Evolutionary conservation across 2,888 invertebrate genomes (phyloP), one percentile per base, ranked within the genome.

Genomic region (Pogonocherus hispidulus): DNA sequence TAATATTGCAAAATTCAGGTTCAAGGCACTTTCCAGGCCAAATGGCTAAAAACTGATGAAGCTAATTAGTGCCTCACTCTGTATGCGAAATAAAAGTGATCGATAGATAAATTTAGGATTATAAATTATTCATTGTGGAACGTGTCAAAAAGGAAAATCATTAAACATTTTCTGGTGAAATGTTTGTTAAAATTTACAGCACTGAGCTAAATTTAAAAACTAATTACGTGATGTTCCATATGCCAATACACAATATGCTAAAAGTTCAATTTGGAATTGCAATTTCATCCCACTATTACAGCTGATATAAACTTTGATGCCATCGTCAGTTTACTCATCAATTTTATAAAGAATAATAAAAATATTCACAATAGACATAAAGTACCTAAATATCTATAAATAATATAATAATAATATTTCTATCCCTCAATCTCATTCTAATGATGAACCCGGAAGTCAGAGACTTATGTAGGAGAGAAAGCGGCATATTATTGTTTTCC

Each of bases 261-360:
- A 35, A 47, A 54, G 35, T 54, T 54, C 35, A 19, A 52, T 54
- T 20, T 46, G 16, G 20, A 59, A 52, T 54, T 37, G 46, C 63
- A 63, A 63, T 63, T 63, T 63, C 54, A 63, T 63, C 23, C 23
- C 5, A 54, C 22, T 54, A 23, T 23, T 44, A 35, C 9, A 20
- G 22, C 14, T 23, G 35, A 41, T n/a, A 32, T 35, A 54, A 54
- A 54, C 54, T 63, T 63, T 63, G 46, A 54, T 54, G 63, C 22
- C 23, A 35, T 14, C 41, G 46, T 54, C 44, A 32, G 54, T 41
- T 44, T 35, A 32, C 11, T 32, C 47, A 46, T 44, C 18, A 51
- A 63, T 63, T 54, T 63, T 51, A 44, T 32, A 46, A 59, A 47
- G n/a, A 46, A 18, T 9, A 47, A 22, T 41, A 19, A 19, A 6